Base-by-base conservation (phyloP, 2,888 invertebrate species). In the Himalopsyche tibetana region DNA sequence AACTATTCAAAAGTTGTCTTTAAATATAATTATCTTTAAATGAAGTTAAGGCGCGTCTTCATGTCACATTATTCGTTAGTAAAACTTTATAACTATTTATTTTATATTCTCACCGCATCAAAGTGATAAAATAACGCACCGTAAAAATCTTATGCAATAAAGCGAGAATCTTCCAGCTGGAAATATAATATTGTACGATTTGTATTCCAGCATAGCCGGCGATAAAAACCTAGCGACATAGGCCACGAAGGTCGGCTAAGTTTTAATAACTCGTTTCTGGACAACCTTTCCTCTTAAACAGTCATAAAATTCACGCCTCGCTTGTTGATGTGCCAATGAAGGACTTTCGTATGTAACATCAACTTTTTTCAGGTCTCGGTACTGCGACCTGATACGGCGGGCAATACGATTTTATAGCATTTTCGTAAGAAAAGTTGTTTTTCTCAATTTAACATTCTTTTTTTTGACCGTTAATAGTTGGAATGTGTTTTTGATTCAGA, bases 241-340 rank as follows among this genome's bases (percentile, higher is more conserved):
- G 82, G 74, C 85, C 74, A 85, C 82, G 85, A 85, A 85, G 85
- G 85, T 85, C 85, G 82, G 40, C 82, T 85, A 82, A 85, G 85
- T 85, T 85, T 85, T 85, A 85, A 85, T 87, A 85, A 85, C 82
- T 82, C 84, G 85, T 55, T 85, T 79, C 83, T 63, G 83, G 63
- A 51, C 79, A 82, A 87, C 87, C 82, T 87, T 87, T 85, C 82
- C 87, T 87, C 84, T 87, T 82, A 85, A 84, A 80, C 87, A 87
- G 87, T 82, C 82, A 80, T 87, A 84, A 85, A 87, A 84, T 87
- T 85, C 82, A 83, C 85, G 85, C 85, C 80, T 85, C 83, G 83
- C 85, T 42, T 80, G 83, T 79, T 85, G 85, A 85, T 85, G 79
- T 74, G 74, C 83, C 83, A 74, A 85, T 83, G 83, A 79, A 51